Conservation (phyloP, 2,888 invertebrate genomes). For the Baronia brevicornis region DNA sequence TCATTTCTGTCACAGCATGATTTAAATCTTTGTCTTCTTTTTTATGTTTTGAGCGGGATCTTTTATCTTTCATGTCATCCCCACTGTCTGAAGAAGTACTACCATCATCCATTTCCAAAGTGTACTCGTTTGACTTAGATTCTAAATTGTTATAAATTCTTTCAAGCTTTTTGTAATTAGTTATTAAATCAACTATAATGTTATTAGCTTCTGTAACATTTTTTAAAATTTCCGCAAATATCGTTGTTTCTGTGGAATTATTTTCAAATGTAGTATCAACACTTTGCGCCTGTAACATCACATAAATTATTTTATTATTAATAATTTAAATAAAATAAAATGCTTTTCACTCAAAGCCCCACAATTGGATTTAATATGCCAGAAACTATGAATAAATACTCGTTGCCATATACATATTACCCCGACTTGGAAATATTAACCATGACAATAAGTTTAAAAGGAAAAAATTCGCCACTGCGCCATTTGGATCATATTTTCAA, state of each 20-base stretch:
- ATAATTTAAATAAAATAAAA: too few species aligned
- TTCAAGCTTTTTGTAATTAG: conserved; percentile 42
- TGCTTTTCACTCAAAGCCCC: too few species aligned
- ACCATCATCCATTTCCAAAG: background rate
- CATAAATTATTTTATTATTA: background rate
- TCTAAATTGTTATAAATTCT: too few species aligned
- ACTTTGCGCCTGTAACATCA: conserved; percentile 17
- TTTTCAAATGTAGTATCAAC: conserved; percentile 10
- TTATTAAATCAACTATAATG: conserved; percentile 41
- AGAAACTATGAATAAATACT: too few species aligned
- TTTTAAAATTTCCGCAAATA: conserved; percentile 39
- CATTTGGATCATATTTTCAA: too few species aligned
- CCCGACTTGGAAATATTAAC: too few species aligned
- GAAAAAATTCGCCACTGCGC: too few species aligned
- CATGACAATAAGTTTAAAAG: too few species aligned
- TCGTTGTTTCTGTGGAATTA: conserved; percentile 21
- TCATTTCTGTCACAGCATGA: conserved; percentile 27
- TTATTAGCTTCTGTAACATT: conserved; percentile 48
- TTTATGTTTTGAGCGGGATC: conserved; percentile 2
- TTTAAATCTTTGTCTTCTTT: conserved; percentile 1
- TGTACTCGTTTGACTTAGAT: too few species aligned
- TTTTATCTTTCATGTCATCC: background rate
- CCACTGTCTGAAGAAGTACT: too few species aligned
- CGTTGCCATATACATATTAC: too few species aligned
- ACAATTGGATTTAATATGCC: too few species aligned